phyloP scores from a whole-genome alignment of 2,888 invertebrate genomes.

The Steromphala cineraria region DNA sequence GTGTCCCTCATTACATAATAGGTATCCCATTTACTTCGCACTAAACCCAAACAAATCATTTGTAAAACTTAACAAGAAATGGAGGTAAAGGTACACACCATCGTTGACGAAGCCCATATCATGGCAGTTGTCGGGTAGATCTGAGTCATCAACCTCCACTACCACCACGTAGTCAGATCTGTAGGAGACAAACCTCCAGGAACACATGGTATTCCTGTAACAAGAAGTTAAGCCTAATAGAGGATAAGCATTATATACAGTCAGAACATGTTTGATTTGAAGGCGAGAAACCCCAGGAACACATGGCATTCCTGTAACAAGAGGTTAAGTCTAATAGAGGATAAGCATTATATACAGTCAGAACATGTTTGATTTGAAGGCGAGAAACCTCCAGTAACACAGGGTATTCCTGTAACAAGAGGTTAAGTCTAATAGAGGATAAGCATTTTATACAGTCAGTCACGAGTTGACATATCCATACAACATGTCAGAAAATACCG shows the following conservation, averaged over 20 bases:
- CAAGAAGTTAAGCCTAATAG: not conserved
- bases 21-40: no score
- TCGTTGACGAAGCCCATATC: not conserved
- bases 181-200: not conserved
- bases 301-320: not conserved
- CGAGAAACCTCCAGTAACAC: not conserved
- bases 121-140: not conserved
- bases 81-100: no score
- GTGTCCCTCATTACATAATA: no score
- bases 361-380: not conserved
- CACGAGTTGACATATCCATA: no score
- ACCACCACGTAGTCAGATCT: not conserved
- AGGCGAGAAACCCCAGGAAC: not conserved
- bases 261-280: not conserved
- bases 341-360: no score
- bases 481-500: no score
- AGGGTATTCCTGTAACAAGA: not conserved
- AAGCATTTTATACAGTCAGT: no score
- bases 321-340: no score
- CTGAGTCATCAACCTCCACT: not conserved
- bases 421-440: no score
- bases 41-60: no score
- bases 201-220: not conserved
- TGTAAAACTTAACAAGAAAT: no score
- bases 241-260: no score